Conservation (phyloP, 2,888 invertebrate genomes). For the Agriopis leucophaearia region DNA sequence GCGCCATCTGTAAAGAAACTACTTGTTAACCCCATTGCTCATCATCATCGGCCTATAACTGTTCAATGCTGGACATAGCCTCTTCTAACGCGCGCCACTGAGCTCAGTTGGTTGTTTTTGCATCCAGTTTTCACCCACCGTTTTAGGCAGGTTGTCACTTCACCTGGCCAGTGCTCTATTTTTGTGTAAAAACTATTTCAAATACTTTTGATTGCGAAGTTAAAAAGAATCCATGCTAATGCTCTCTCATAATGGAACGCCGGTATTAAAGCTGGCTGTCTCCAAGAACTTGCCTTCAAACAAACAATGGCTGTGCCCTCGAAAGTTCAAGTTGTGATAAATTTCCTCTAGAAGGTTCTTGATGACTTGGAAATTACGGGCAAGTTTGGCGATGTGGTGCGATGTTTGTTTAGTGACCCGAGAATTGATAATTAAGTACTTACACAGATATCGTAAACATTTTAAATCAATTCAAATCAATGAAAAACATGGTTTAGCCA, state of each 20-base stretch:
- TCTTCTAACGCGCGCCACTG: no score
- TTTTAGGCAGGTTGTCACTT: no score
- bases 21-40: no score
- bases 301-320: slow-evolving; percentile 29
- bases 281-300: slow-evolving; percentile 20
- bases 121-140: no score
- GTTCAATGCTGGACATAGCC: no score
- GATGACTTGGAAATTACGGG: slow-evolving; percentile 24
- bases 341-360: slow-evolving; percentile 20
- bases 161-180: no score
- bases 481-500: no score
- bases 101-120: no score
- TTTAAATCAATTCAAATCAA: not conserved
- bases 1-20: no score
- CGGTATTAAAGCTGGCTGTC: slow-evolving; percentile 8
- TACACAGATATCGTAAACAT: not conserved
- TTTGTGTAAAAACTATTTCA: no score
- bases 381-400: slow-evolving; percentile 2
- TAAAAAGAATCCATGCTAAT: not conserved
- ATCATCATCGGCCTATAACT: no score
- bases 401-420: slow-evolving; percentile 6
- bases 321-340: slow-evolving; percentile 36
- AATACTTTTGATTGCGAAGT: not conserved
- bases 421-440: not conserved
- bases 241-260: slow-evolving; percentile 1